Conservation (phyloP, 2,888 invertebrate genomes). For the Panzeria rudis region DNA sequence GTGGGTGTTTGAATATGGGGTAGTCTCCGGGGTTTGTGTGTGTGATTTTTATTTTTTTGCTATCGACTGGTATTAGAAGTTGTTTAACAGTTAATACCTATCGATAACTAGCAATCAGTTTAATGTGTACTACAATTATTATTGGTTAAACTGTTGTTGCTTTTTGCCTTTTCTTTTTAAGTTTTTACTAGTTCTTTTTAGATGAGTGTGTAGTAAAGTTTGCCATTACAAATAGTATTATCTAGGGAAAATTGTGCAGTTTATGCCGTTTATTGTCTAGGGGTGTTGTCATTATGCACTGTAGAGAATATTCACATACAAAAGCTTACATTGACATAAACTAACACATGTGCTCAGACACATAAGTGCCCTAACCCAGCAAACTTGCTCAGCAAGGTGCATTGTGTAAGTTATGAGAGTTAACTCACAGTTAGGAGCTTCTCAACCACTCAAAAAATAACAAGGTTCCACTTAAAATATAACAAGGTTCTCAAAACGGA, state of each 20-base stretch:
- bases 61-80: slow-evolving; percentile 62
- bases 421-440: too few species aligned
- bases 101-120: slow-evolving; percentile 72
- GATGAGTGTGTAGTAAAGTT: slow-evolving; percentile 24
- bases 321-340: slow-evolving; percentile 20
- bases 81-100: slow-evolving; percentile 69
- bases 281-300: slow-evolving; percentile 48
- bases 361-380: neutral
- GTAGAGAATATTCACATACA: slow-evolving; percentile 20
- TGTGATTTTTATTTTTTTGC: slow-evolving; percentile 5
- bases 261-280: slow-evolving; percentile 57
- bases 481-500: too few species aligned
- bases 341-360: slow-evolving; percentile 15
- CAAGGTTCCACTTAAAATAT: too few species aligned
- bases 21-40: neutral
- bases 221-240: slow-evolving; percentile 52
- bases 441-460: too few species aligned
- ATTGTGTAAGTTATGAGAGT: too few species aligned
- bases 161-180: slow-evolving; percentile 27
- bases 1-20: slow-evolving; percentile 9
- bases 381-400: too few species aligned
- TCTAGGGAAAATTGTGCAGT: slow-evolving; percentile 61
- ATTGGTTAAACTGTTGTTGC: slow-evolving; percentile 67
- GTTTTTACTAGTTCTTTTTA: slow-evolving; percentile 11
- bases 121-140: slow-evolving; percentile 69